These are phyloP conservation scores for Saguinus midas DNA, from an alignment of 2,113 vertebrate genomes.

Conservation along the genomic window DNA sequence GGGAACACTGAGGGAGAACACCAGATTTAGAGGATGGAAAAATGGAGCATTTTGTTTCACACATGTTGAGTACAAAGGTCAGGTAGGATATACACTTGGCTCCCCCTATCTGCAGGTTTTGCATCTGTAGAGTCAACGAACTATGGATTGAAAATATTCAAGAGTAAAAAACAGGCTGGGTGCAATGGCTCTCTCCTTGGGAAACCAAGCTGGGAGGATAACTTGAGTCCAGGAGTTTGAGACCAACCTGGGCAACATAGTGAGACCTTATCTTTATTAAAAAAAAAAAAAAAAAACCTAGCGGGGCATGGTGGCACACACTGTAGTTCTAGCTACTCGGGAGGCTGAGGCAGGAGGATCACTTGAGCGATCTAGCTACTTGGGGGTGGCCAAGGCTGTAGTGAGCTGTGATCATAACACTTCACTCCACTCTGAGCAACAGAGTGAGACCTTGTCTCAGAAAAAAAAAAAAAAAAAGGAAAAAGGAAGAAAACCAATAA, in stretches of 20 bases:
- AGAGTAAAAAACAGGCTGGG: neutral
- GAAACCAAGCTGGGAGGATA: neutral
- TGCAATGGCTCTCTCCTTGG: neutral
- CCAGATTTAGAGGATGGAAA: neutral
- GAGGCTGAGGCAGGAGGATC: neutral
- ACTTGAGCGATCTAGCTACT: neutral
- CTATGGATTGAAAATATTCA: neutral
- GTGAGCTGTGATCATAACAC: neutral
- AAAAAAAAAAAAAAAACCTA: neutral
- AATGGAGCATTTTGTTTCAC: neutral
- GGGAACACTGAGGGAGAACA: neutral
- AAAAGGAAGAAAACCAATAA: neutral
- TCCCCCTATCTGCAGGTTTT: neutral
- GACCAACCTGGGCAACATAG: neutral
- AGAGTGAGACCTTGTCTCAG: neutral
- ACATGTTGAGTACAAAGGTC: neutral
- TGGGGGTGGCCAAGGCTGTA: neutral
- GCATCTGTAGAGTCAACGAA: neutral
- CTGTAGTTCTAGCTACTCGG: neutral
- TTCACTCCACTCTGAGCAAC: neutral
- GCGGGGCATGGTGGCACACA: neutral
- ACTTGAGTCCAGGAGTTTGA: neutral
- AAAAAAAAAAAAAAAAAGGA: neutral
- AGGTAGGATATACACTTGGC: neutral
- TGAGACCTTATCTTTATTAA: neutral